A percentile compares a stretch with the other conserved stretches of the same genome.
These are phyloP conservation scores for Cossypha niveicapilla DNA, from an alignment of 2,797 vertebrate species.

Conservation along the genomic window DNA sequence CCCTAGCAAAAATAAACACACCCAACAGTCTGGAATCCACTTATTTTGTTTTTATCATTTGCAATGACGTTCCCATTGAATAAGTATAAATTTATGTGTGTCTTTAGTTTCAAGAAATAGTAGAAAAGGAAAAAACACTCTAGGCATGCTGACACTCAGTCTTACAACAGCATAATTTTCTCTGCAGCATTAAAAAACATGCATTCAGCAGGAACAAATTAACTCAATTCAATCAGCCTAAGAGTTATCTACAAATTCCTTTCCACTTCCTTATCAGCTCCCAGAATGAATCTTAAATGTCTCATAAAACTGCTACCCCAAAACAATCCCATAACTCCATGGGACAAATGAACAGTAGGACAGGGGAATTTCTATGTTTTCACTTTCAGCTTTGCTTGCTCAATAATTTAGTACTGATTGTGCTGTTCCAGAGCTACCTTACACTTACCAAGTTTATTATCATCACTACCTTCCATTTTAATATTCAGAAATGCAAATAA, in stretches of 20 bases:
- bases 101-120: neutral
- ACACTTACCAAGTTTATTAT: neutral
- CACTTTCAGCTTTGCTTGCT: neutral
- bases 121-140: neutral
- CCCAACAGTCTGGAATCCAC: neutral
- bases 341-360: neutral
- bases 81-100: neutral
- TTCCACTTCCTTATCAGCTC: neutral
- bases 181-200: constrained; percentile 7
- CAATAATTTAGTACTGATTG: neutral
- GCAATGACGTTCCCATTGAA: neutral
- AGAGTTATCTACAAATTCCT: constrained; percentile 3
- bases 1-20: neutral
- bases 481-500: neutral
- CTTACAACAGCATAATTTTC: constrained; percentile 3
- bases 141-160: neutral
- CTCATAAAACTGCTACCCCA: neutral
- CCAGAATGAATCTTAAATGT: neutral
- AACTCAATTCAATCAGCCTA: neutral
- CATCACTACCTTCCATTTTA: neutral
- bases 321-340: neutral
- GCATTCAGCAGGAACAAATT: constrained; percentile 33
- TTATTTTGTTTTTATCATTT: neutral
- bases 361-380: neutral
- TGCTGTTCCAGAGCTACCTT: neutral